phyloP scores from a whole-genome alignment of 2,113 vertebrate genomes.

The Ceyx margarethae region DNA sequence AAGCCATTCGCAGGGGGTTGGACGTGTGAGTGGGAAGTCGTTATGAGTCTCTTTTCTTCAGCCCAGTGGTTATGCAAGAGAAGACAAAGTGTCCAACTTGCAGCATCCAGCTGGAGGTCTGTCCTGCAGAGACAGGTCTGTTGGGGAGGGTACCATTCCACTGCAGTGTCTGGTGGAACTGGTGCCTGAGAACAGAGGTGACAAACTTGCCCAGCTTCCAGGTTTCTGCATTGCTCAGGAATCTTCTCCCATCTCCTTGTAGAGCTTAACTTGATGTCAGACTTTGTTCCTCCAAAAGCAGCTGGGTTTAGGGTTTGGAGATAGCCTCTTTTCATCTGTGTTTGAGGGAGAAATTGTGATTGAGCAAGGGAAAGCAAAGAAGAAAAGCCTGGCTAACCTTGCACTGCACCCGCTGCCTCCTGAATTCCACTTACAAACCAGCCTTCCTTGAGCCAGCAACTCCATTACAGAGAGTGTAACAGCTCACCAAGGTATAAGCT shows the following conservation, averaged over 20 bases:
- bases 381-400: background rate
- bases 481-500: background rate
- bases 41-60: background rate
- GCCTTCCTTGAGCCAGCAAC: background rate
- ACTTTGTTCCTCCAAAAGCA: background rate
- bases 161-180: background rate
- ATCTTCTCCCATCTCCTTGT: fast-evolving
- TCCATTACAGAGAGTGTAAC: background rate
- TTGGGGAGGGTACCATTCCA: background rate
- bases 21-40: conserved; percentile 21
- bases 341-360: background rate
- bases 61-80: conserved; percentile 4
- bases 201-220: background rate
- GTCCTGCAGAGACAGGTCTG: background rate
- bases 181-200: background rate
- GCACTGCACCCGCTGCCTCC: background rate
- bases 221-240: background rate
- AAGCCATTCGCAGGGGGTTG: background rate
- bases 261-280: background rate
- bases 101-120: background rate
- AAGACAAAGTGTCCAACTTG: background rate
- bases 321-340: background rate
- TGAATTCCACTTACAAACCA: background rate
- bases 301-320: background rate
- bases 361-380: background rate